These are phyloP conservation scores for Podarcis siculus DNA, from an alignment of 2,797 vertebrate genomes.

Conservation along the genomic window DNA sequence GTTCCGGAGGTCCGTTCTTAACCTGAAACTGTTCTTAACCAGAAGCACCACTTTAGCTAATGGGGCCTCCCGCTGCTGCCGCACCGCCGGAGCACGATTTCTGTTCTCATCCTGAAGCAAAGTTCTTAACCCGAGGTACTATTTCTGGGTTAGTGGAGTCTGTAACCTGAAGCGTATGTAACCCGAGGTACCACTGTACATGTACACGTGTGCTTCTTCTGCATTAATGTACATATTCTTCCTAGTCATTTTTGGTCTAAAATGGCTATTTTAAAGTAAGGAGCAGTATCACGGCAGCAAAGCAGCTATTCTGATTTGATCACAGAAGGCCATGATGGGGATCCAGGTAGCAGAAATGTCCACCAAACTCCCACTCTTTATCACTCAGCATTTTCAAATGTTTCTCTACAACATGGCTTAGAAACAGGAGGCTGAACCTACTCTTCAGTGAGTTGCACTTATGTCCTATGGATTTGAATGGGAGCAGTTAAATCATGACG, in stretches of 20 bases:
- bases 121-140: no score
- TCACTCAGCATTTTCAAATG: neutral
- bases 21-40: no score
- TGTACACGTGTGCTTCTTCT: neutral
- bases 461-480: neutral
- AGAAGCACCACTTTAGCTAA: no score
- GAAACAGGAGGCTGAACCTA: neutral
- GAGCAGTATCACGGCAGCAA: neutral
- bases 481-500: no score
- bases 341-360: neutral
- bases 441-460: neutral
- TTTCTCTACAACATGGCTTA: neutral
- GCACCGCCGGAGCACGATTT: no score
- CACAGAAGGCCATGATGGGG: no score
- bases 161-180: no score
- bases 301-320: neutral
- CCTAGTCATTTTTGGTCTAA: neutral
- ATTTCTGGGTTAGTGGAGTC: no score
- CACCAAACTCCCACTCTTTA: neutral
- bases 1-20: no score
- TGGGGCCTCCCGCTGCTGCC: no score
- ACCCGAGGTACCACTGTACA: no score
- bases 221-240: neutral
- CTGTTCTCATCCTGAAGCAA: no score
- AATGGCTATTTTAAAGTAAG: neutral